phyloP scores from a whole-genome alignment of 2,113 vertebrate genomes.

The Rhinoderma darwinii region DNA sequence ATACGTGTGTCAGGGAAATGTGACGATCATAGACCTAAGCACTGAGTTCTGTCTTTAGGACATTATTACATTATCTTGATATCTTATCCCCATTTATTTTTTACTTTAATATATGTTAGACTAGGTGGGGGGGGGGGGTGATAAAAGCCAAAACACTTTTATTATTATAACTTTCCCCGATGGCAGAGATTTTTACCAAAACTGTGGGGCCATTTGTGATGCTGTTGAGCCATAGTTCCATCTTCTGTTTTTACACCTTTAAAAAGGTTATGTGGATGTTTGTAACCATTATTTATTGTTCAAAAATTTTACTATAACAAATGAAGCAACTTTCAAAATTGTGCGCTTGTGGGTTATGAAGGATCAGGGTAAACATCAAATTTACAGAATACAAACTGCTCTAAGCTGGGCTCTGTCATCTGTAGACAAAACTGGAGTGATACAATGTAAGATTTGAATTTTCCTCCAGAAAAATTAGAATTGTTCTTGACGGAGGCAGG shows the following conservation, averaged over 20 bases:
- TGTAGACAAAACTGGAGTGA: too few species aligned
- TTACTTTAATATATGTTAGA: background rate
- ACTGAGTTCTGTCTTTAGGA: background rate
- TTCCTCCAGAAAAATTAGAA: too few species aligned
- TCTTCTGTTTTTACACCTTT: background rate
- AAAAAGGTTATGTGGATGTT: too few species aligned
- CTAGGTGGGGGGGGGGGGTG: background rate
- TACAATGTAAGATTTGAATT: too few species aligned
- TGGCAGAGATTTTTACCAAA: background rate
- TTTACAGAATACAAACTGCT: too few species aligned
- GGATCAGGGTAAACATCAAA: too few species aligned
- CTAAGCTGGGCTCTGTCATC: too few species aligned
- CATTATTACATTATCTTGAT: background rate
- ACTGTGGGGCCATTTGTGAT: background rate
- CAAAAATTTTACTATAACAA: too few species aligned
- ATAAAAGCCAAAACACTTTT: background rate
- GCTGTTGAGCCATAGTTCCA: background rate
- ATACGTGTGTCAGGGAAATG: background rate
- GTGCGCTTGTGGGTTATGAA: too few species aligned
- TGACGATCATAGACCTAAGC: background rate
- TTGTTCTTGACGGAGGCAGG: too few species aligned
- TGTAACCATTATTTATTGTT: too few species aligned
- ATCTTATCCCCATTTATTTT: conserved; percentile 33
- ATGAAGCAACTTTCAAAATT: too few species aligned
- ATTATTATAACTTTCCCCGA: background rate